Evolutionary conservation across 2,888 invertebrate species (phyloP).

Genomic region (Sinopyrophorus schimmeli): DNA sequence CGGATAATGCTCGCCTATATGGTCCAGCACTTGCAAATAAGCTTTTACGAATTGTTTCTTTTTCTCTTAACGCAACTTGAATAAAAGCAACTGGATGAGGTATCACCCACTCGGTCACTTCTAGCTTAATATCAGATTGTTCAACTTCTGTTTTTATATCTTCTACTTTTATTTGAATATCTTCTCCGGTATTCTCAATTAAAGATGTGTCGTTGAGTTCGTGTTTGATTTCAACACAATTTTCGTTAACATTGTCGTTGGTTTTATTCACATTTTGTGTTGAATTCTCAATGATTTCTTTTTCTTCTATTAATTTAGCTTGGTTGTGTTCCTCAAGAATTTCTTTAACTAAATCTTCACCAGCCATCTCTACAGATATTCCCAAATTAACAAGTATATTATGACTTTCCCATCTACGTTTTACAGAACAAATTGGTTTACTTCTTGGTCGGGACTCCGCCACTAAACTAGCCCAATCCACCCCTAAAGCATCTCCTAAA

Average conservation of each 20-base stretch:
- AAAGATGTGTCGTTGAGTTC: conserved; percentile 30
- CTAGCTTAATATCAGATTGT: conserved; percentile 42
- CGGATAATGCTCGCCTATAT: conserved; percentile 76
- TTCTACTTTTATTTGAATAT: conserved; percentile 7
- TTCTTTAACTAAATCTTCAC: conserved; percentile 62
- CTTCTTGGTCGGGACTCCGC: conserved; percentile 70
- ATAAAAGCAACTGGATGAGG: conserved; percentile 62
- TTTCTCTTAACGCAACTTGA: conserved; percentile 65
- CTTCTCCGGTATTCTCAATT: conserved; percentile 38
- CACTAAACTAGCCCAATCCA: conserved; percentile 90
- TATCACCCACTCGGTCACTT: conserved; percentile 39
- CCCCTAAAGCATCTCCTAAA: conserved; percentile 90
- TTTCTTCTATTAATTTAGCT: conserved; percentile 43
- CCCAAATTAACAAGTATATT: conserved; percentile 80
- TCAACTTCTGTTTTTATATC: conserved; percentile 27
- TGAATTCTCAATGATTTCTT: conserved; percentile 11
- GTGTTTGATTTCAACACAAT: conserved; percentile 38
- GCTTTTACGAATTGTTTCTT: conserved; percentile 63
- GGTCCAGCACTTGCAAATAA: conserved; percentile 73
- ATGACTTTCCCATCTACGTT: conserved; percentile 80
- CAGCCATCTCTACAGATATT: conserved; percentile 77
- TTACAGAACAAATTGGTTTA: conserved; percentile 60
- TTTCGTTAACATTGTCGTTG: conserved; percentile 24
- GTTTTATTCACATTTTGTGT: conserved; percentile 21
- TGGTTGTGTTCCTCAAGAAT: conserved; percentile 52